A percentile compares a stretch with the other conserved stretches of the same genome.
phyloP scores from a whole-genome alignment of 2,113 vertebrate species.

The Ceyx cyanopectus region DNA sequence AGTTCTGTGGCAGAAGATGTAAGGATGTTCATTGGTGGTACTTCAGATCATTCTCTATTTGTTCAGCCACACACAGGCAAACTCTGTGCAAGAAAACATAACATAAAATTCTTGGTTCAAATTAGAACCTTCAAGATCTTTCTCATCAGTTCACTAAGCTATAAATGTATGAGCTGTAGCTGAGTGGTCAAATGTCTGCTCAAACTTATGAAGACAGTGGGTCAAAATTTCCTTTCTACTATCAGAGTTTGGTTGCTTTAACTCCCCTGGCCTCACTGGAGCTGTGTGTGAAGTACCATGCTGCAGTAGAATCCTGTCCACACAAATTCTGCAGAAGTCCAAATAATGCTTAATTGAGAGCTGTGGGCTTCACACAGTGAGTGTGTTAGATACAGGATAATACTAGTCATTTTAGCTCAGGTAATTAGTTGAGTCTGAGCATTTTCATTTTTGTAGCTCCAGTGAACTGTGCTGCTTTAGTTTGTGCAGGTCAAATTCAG shows the following conservation, averaged over 20 bases:
- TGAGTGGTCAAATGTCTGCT: not conserved
- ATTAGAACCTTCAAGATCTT: not conserved
- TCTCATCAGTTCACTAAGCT: not conserved
- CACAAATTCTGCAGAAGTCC: not conserved
- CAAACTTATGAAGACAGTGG: not conserved
- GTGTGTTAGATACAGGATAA: not conserved
- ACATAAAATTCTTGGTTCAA: not conserved
- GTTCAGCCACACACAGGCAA: not conserved
- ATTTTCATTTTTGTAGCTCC: not conserved
- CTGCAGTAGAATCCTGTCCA: not conserved
- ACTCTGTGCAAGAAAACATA: not conserved
- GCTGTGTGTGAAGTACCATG: not conserved
- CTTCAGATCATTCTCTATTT: not conserved
- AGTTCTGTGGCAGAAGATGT: not conserved
- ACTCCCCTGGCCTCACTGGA: not conserved
- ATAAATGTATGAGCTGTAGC: not conserved
- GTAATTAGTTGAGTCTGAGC: not conserved
- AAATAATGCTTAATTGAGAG: not conserved
- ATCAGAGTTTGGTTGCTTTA: not conserved
- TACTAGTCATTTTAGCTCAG: not conserved
- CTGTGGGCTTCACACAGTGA: not conserved
- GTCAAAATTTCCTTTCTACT: not conserved
- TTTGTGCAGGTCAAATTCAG: not conserved
- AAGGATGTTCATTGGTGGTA: not conserved
- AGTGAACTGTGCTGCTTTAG: not conserved